Base-by-base conservation (phyloP, 2,888 invertebrate species). In the Drosophila nigricruria region DNA sequence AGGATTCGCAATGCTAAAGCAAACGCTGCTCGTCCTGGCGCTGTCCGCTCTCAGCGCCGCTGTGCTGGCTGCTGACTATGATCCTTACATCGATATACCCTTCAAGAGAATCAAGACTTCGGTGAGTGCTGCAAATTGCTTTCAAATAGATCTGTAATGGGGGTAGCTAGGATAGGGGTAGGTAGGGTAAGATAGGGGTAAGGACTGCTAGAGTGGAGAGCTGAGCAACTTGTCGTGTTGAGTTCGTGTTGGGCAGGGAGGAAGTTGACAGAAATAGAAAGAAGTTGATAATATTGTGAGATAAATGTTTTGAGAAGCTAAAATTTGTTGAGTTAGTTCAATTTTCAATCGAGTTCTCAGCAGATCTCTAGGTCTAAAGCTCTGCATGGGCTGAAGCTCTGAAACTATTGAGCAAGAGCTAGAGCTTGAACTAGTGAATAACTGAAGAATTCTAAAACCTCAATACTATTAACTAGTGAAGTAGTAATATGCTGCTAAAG, bases 31-130 rank as follows among this genome's bases (percentile, higher is more conserved):
- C 27, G 27, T 82, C 30, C 64, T 82, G 49, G 61, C 64, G 12
- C 49, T 49, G 30, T 12, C 3, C 12, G 63, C 52, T 8, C 16
- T 73, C 52, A 30, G 49, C 9, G 63, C 45, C 12, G n/a, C 63
- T 2, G 38, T 45, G 8, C 32, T 74, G 42, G 82, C 83, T 6
- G 14, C 30, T 0, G 54, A 66, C 0, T 53, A 59, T 53, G 64
- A 90, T 84, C 77, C 89, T 14, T 88, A 64, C 20, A 70, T 83
- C 5, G 88, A 91, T 49, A 77, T 90, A 70, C 89, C 89, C 10
- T 82, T 90, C 6, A 91, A 85, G 56, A 18, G 18, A 6, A 2
- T 89, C 1, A 91, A 78, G 67, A 82, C 66, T 32, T 83, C 88
- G 72, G 86, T 89, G 45, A 70, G 81, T 67, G 38, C 3, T 3